A percentile compares a stretch with the other conserved stretches of the same genome.
phyloP scores from a whole-genome alignment of 1,140 invertebrate genomes.

The Stenopsyche tienmushanensis region DNA sequence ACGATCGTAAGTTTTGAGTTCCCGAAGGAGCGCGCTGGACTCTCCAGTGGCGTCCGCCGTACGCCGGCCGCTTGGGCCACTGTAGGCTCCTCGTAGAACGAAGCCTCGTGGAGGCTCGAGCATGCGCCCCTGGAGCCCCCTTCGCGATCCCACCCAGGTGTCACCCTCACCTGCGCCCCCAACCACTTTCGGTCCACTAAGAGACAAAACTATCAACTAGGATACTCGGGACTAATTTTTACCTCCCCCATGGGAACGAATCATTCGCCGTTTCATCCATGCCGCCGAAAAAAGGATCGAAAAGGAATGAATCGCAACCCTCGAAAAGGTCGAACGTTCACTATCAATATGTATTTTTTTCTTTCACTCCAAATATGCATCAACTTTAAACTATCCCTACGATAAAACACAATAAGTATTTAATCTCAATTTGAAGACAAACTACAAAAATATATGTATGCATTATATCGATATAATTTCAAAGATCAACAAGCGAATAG shows the following conservation, averaged over 20 bases:
- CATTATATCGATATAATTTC: too few relatives aligned
- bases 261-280: not conserved
- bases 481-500: too few relatives aligned
- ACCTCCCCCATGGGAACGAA: not conserved
- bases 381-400: too few relatives aligned
- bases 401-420: too few relatives aligned
- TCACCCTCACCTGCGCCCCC: conserved; percentile 1
- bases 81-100: not conserved
- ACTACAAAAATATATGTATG: too few relatives aligned
- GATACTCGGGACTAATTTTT: not conserved
- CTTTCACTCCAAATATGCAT: too few relatives aligned
- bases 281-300: not conserved
- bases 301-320: too few relatives aligned
- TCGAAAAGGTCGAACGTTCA: too few relatives aligned
- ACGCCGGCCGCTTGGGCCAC: not conserved
- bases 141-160: too few relatives aligned
- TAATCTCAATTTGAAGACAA: too few relatives aligned
- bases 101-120: not conserved
- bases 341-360: too few relatives aligned
- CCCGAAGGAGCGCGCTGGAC: not conserved
- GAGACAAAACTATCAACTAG: not conserved
- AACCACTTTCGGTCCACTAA: not conserved
- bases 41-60: not conserved
- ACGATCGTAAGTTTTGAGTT: not conserved
- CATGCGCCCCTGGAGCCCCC: not conserved